phyloP scores from a whole-genome alignment of 2,888 invertebrate genomes.

The Mythimna impura region DNA sequence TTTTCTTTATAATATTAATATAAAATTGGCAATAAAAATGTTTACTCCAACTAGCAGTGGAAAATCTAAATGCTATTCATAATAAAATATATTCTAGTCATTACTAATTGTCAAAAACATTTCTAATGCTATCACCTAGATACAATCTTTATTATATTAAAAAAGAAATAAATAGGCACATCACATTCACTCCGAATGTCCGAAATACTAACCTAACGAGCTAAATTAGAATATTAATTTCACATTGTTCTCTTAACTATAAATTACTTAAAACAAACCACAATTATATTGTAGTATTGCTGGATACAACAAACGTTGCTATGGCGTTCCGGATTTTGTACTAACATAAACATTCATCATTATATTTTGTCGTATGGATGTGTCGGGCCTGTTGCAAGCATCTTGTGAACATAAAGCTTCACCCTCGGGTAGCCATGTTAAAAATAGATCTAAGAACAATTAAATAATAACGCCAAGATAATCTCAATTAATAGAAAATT shows the following conservation, averaged over 20 bases:
- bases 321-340: constrained; percentile 86
- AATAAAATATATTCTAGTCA: constrained; percentile 78
- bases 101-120: constrained; percentile 83
- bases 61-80: constrained; percentile 73
- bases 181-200: constrained; percentile 85
- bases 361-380: constrained; percentile 40
- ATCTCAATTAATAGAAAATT: constrained; percentile 63
- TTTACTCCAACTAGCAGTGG: constrained; percentile 68
- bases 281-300: constrained; percentile 86
- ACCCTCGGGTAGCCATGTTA: constrained; percentile 38
- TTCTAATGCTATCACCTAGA: constrained; percentile 78
- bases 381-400: constrained; percentile 32
- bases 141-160: constrained; percentile 83
- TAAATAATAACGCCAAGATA: constrained; percentile 56
- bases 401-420: constrained; percentile 23
- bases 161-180: constrained; percentile 89
- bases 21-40: constrained; percentile 71
- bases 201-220: constrained; percentile 79
- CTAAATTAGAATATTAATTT: constrained; percentile 80
- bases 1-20: constrained; percentile 64
- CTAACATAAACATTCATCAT: constrained; percentile 73
- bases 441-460: constrained; percentile 53
- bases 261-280: constrained; percentile 79
- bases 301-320: constrained; percentile 77
- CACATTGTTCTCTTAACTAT: constrained; percentile 76